Conservation (phyloP, 2,797 vertebrate genomes). For the Gorsachius magnificus region DNA sequence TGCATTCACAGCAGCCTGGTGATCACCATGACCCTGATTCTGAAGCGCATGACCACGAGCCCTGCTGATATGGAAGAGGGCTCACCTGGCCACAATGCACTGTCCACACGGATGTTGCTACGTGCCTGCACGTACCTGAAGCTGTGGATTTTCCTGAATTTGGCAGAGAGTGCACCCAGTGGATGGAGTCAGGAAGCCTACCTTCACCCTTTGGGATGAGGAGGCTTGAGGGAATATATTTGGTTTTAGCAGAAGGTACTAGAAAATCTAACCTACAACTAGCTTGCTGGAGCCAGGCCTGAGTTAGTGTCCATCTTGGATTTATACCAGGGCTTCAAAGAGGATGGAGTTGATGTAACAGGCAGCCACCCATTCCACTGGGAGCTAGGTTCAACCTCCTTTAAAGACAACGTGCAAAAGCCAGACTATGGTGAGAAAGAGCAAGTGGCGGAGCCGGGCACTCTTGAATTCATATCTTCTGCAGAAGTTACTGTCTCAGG, state of each 20-base stretch:
- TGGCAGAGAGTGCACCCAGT: neutral
- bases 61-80: neutral
- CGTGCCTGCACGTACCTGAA: neutral
- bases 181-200: neutral
- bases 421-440: neutral
- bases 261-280: neutral
- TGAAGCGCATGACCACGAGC: neutral
- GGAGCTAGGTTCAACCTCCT: neutral
- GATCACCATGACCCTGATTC: neutral
- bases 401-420: neutral
- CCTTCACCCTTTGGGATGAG: neutral
- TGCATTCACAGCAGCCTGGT: neutral
- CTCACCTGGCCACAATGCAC: neutral
- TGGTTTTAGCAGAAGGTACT: neutral
- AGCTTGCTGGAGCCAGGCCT: neutral
- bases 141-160: neutral
- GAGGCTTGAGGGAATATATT: neutral
- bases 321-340: neutral
- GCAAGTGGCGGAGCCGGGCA: neutral
- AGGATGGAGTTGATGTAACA: neutral
- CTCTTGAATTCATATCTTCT: neutral
- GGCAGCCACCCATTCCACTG: neutral
- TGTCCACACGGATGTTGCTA: neutral
- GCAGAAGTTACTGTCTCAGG: neutral
- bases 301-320: neutral